Base-by-base conservation (phyloP, 2,888 invertebrate species). In the Catocala fraxini region DNA sequence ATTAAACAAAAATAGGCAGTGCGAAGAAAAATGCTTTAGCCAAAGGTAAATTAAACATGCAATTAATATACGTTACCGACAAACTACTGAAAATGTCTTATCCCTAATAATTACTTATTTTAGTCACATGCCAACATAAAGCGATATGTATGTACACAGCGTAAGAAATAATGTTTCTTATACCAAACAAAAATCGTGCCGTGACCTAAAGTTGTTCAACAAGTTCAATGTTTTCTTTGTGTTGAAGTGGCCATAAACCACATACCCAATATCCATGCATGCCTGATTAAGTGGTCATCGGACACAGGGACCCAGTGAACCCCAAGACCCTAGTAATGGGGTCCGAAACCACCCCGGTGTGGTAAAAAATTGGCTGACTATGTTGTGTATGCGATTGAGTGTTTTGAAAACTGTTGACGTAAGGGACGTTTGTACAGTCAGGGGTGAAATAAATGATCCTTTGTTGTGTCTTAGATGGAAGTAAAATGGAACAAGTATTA, bases 341-440 rank as follows among this genome's bases (percentile, higher is more conserved):
- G 62, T 63, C 39, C 33, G 12, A 58, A 52, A 63, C 60, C 52
- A 62, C 52, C 65, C 56, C 45, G 59, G 64, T 59, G 68, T 59
- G 68, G 52, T 71, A 75, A 75, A 75, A 74, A 73, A 73, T 71
- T 59, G 53, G 42, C 52, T 34, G 52, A 68, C 71, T 67, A 65
- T 69, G 76, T 75, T 75, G 71, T 75, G 71, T 75, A 73, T 68
- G 68, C 70, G 68, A 63, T 72, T 75, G 70, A 75, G 75, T 70
- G 68, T 63, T 74, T 63, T 56, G 56, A 64, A 63, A 74, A 68
- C 35, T 65, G 73, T 60, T 65, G 70, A 75, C 68, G 48, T 43
- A 43, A 65, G 68, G 60, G 62, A 72, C 42, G 12, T 5, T 9
- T 43, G 7, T 12, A 11, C 25, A 34, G 25, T 13, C 4, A 34